phyloP scores from a whole-genome alignment of 2,113 vertebrate genomes.

The Hydrochoerus hydrochaeris region DNA sequence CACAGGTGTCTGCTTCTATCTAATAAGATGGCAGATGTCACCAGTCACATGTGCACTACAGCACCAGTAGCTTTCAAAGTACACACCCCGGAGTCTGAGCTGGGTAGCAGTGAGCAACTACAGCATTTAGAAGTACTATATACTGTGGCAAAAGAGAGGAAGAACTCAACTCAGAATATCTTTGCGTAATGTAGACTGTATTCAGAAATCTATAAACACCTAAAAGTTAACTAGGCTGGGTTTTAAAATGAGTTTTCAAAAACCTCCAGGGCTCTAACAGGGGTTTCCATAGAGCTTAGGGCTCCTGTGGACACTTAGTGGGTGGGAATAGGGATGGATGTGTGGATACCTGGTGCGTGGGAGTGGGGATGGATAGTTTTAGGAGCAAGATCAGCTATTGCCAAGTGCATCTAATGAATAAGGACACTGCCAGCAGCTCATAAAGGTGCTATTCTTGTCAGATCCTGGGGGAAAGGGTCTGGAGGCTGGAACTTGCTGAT shows the following conservation, averaged over 20 bases:
- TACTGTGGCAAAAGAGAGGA: background rate
- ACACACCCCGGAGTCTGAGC: background rate
- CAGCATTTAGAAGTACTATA: background rate
- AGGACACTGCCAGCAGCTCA: background rate
- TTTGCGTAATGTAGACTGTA: background rate
- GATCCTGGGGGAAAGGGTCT: background rate
- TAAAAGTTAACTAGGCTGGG: background rate
- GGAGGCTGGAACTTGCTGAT: background rate
- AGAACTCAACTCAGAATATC: background rate
- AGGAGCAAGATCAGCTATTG: background rate
- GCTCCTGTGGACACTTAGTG: background rate
- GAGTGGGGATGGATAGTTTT: background rate
- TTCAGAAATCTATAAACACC: constrained; percentile 35
- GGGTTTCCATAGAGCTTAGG: background rate
- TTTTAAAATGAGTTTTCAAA: constrained; percentile 27
- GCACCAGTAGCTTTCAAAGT: background rate
- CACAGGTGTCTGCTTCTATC: background rate
- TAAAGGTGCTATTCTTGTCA: background rate
- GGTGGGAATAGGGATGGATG: fast-evolving
- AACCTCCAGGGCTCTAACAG: background rate
- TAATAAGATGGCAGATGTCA: background rate
- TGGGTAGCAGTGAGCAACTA: background rate
- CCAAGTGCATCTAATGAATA: background rate
- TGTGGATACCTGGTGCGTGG: background rate
- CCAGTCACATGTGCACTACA: background rate